A percentile compares a stretch with the other conserved stretches of the same genome.
These are phyloP conservation scores for Eupithecia abbreviata DNA, from an alignment of 2,888 invertebrate species.

Conservation along the genomic window DNA sequence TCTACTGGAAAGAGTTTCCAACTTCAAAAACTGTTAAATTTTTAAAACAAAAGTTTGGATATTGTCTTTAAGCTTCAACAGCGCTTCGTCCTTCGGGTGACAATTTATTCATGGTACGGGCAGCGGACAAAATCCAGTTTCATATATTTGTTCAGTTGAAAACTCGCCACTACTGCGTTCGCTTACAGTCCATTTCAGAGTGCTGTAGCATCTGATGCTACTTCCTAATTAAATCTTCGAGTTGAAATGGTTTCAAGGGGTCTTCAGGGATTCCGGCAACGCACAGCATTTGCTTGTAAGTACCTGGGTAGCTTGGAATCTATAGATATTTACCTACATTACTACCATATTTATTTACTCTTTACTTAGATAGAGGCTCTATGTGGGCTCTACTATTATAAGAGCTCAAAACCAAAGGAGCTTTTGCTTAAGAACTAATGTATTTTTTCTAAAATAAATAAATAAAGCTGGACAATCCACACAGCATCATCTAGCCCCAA, in stretches of 20 bases:
- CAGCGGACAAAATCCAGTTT: constrained; percentile 23
- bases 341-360: neutral
- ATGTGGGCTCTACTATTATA: neutral
- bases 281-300: constrained; percentile 5
- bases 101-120: constrained; percentile 32
- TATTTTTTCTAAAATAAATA: neutral
- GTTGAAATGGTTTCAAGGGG: constrained; percentile 30
- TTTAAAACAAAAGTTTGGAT: constrained; percentile 34
- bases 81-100: constrained; percentile 38
- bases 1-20: constrained; percentile 54
- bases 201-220: constrained; percentile 17
- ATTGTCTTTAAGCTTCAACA: constrained; percentile 35
- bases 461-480: too few relatives aligned
- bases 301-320: neutral
- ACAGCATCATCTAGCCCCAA: too few relatives aligned
- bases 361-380: neutral
- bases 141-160: constrained; percentile 14
- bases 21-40: constrained; percentile 55
- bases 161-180: constrained; percentile 11
- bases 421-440: neutral
- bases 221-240: constrained; percentile 32
- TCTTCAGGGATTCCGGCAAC: constrained; percentile 22
- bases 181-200: constrained; percentile 19
- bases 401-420: neutral
- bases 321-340: neutral